Conservation (phyloP, 2,888 invertebrate genomes). For the Ceramica pisi region DNA sequence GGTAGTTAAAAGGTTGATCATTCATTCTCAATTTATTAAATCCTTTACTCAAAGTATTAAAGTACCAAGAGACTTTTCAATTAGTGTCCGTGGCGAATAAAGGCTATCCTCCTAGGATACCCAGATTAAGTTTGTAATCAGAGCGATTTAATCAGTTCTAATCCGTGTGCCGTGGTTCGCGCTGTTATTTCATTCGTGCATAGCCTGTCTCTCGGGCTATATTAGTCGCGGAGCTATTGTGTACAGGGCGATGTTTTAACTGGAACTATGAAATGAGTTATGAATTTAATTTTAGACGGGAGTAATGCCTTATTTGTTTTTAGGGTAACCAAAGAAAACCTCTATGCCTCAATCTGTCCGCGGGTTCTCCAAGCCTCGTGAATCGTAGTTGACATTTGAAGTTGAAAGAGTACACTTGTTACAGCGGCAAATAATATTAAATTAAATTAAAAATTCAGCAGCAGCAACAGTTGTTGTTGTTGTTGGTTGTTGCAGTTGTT, state of each 20-base stretch:
- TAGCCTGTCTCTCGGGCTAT: constrained; percentile 50
- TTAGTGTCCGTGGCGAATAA: constrained; percentile 56
- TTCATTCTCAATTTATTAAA: constrained; percentile 14
- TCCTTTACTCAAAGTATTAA: constrained; percentile 9
- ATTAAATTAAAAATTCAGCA: no score
- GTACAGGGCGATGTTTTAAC: constrained; percentile 8
- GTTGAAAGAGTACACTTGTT: no score
- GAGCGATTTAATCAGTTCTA: constrained; percentile 57
- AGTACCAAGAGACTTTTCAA: constrained; percentile 46
- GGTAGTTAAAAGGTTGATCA: neutral
- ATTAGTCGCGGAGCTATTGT: constrained; percentile 36
- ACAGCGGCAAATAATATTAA: no score
- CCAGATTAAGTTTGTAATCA: constrained; percentile 54
- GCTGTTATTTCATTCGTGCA: constrained; percentile 61
- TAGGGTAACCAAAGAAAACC: no score
- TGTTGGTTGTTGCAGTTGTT: no score
- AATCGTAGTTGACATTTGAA: no score
- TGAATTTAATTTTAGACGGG: neutral
- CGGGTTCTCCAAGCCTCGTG: no score
- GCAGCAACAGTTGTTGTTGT: no score
- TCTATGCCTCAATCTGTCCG: no score
- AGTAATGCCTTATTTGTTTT: neutral
- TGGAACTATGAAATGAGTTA: neutral
- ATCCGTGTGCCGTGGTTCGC: constrained; percentile 47
- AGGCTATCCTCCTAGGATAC: constrained; percentile 42